Evolutionary conservation across 2,888 invertebrate species (phyloP).

Genomic region (Oscheius onirici): DNA sequence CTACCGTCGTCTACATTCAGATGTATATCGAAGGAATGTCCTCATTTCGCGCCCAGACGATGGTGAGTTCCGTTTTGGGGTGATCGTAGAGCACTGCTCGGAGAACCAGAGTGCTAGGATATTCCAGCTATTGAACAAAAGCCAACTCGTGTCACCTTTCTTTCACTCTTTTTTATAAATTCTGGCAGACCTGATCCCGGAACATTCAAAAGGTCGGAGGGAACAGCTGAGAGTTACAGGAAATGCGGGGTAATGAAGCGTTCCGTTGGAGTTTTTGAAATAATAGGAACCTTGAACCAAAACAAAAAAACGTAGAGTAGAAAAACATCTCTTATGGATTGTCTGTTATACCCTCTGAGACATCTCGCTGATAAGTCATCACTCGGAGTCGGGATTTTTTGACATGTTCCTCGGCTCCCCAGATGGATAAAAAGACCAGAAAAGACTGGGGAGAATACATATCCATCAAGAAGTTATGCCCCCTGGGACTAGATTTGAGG

Average conservation of each 20-base stretch:
- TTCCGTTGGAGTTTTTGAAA: background rate
- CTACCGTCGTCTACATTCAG: slow-evolving; percentile 66
- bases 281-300: no score
- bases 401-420: slow-evolving; percentile 3
- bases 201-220: no score
- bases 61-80: slow-evolving; percentile 54
- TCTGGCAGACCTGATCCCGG: no score
- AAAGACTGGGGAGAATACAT: background rate
- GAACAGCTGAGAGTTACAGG: background rate
- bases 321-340: no score
- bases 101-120: background rate
- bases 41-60: slow-evolving; percentile 70
- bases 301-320: no score
- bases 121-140: no score
- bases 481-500: background rate
- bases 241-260: background rate
- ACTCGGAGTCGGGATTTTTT: background rate
- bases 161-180: no score
- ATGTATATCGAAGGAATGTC: slow-evolving; percentile 72
- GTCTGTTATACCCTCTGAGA: background rate
- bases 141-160: no score
- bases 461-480: slow-evolving; percentile 21
- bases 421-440: background rate
- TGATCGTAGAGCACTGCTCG: background rate
- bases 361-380: background rate